Conservation (phyloP, 2,113 vertebrate species). For the Rhineura floridana region DNA sequence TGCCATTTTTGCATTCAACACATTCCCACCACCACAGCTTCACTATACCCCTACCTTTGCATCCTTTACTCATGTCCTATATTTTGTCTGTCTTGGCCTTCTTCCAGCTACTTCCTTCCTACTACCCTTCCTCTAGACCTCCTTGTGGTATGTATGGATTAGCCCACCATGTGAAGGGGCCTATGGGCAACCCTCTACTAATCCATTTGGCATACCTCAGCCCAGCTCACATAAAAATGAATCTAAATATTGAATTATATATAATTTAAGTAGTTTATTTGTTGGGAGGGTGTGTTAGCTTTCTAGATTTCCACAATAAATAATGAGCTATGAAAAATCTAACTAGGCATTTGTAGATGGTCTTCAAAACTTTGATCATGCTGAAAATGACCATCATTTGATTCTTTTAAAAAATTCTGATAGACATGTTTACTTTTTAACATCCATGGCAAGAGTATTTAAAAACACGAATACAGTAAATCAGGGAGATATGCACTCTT, state of each 20-base stretch:
- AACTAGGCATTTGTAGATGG: not conserved
- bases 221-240: not conserved
- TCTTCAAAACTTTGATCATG: slow-evolving; percentile 56
- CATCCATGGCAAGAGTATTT: slow-evolving; percentile 50
- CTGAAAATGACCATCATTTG: slow-evolving; percentile 23
- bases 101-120: not conserved
- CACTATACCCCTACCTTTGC: not conserved
- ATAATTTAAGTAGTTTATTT: not conserved
- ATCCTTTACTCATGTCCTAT: not conserved
- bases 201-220: no score
- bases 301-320: slow-evolving; percentile 23
- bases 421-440: slow-evolving; percentile 65
- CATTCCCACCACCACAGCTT: no score
- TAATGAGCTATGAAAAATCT: slow-evolving; percentile 28
- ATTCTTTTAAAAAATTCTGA: slow-evolving; percentile 33
- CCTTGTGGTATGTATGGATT: no score
- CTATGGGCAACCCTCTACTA: no score
- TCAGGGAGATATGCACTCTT: slow-evolving; percentile 39
- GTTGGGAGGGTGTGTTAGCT: no score
- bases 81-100: not conserved
- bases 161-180: no score
- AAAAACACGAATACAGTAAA: slow-evolving; percentile 51
- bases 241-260: not conserved
- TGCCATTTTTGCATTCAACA: not conserved
- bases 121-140: no score